phyloP scores from a whole-genome alignment of 2,888 invertebrate species.

The Prosopocoilus inquinatus region DNA sequence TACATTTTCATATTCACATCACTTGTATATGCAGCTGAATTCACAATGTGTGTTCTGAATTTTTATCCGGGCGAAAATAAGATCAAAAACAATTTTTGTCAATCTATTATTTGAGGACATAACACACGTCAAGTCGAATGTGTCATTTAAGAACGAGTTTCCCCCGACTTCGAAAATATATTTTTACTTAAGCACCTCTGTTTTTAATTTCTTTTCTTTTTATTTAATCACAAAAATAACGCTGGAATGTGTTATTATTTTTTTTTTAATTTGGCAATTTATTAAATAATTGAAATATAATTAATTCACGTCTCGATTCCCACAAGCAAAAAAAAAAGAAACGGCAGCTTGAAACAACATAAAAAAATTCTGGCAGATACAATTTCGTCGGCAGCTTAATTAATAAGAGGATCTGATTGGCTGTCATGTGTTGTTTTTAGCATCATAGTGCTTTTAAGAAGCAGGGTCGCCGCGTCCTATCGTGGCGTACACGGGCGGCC shows the following conservation, averaged over 20 bases:
- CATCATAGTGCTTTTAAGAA: too few species aligned
- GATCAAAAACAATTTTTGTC: conserved; percentile 43
- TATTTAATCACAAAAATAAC: too few species aligned
- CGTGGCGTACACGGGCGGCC: too few species aligned
- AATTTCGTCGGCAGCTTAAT: conserved; percentile 37
- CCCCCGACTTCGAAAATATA: too few species aligned
- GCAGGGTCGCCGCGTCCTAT: too few species aligned
- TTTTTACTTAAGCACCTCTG: too few species aligned
- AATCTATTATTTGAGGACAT: conserved; percentile 35
- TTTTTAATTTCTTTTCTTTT: too few species aligned
- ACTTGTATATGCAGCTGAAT: conserved; percentile 34
- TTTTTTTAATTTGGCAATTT: conserved; percentile 24
- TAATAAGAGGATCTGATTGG: conserved; percentile 38
- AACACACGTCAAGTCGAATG: conserved; percentile 21
- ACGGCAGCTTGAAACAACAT: neutral
- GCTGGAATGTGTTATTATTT: too few species aligned
- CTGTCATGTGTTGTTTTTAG: conserved; percentile 43
- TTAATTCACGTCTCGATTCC: conserved; percentile 12
- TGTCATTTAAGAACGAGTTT: too few species aligned
- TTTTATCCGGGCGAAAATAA: conserved; percentile 40
- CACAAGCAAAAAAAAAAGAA: neutral
- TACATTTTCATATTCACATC: conserved; percentile 15
- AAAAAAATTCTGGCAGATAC: conserved; percentile 20
- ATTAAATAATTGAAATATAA: conserved; percentile 26
- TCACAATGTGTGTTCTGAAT: conserved; percentile 40